phyloP scores from a whole-genome alignment of 2,797 vertebrate species.

The Knipowitschia caucasica region DNA sequence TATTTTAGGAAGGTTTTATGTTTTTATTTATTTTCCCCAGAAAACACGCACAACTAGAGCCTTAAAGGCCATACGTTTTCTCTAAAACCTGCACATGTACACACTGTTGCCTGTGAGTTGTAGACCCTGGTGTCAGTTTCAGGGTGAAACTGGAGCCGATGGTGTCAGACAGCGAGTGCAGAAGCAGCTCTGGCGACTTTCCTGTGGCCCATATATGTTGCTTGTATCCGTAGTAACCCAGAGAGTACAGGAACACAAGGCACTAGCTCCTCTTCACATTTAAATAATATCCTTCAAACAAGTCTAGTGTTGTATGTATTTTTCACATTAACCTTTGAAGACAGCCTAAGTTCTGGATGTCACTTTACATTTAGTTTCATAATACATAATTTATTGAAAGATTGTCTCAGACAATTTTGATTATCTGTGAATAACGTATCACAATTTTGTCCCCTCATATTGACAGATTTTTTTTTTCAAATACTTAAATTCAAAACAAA shows the following conservation, averaged over 20 bases:
- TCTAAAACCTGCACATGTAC: not conserved
- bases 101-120: conserved; percentile 17
- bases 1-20: not conserved
- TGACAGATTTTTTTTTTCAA: too few species aligned
- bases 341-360: too few species aligned
- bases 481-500: too few species aligned
- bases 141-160: conserved; percentile 59
- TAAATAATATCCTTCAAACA: too few species aligned
- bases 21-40: conserved; percentile 4
- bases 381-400: too few species aligned
- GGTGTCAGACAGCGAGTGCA: conserved; percentile 51
- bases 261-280: conserved; percentile 15
- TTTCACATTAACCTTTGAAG: too few species aligned
- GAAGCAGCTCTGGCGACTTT: conserved; percentile 62
- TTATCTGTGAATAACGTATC: too few species aligned
- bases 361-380: too few species aligned
- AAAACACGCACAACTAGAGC: conserved; percentile 17
- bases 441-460: too few species aligned
- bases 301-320: too few species aligned
- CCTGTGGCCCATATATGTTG: conserved; percentile 51
- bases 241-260: conserved; percentile 40
- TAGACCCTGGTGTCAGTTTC: conserved; percentile 52
- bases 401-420: too few species aligned
- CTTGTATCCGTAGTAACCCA: conserved; percentile 11
- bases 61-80: not conserved